Base-by-base conservation (phyloP, 2,113 vertebrate genomes). In the Oncorhynchus keta region DNA sequence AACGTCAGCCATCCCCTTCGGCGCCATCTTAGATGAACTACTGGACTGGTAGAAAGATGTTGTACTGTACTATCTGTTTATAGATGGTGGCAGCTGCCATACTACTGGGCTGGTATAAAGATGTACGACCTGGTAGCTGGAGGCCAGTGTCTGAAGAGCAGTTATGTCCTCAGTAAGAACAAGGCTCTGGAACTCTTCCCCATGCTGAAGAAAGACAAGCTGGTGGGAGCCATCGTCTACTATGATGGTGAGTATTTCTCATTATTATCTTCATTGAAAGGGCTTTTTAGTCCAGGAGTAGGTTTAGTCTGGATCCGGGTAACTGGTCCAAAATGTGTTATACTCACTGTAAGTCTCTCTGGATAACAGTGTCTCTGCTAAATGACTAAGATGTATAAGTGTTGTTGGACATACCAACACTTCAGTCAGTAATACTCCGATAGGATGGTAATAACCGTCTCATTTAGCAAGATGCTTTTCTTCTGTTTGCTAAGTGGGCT, bases 21-120 rank as follows among this genome's bases (percentile, higher is more conserved):
- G 48, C 9, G 12, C 12, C 13, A 16, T 13, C 49, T 51, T 35
- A 35, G 35, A 35, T 35, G 35, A 7, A 35, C 9, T 45, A 45
- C 39, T 45, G 39, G 39, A 9, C 39, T 45, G 39, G 64, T 72
- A 13, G 65, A 9, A 68, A 32, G 16, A 61, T 5, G n/a, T 5
- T 8, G 8, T 59, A 13, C 68, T 69, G 4, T 61, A 73, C 13
- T 74, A 76, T 77, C 59, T 83, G 77, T 76, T 39, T 39, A 30
- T 20, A 99, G 98, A 67, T 99, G 98, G 97, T 99, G 98, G 98
- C 97, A 99, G 93, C 7, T 99, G 85, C 98, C 98, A 0, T 99
- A 99, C 89, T 99, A 97, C 91, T 99, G 98, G 98, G 80, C 94
- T 0, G 97, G 98, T 49, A 99, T 99, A 75, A 99, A 99, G 87